phyloP scores from a whole-genome alignment of 2,797 vertebrate genomes.

The Sebastes itinus region DNA sequence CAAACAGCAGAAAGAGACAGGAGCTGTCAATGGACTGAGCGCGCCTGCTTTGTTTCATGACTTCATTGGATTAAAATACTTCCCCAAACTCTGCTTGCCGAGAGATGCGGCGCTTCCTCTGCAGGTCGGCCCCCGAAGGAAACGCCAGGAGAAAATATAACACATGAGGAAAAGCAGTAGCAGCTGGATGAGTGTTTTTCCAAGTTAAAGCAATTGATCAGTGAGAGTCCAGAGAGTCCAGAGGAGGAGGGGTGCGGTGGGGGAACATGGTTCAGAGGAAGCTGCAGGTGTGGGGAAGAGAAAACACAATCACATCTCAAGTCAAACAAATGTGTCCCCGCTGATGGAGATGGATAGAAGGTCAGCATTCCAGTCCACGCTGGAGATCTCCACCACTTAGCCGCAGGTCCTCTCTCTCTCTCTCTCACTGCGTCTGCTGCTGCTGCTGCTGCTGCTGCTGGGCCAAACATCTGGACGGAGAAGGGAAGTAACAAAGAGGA shows the following conservation, averaged over 20 bases:
- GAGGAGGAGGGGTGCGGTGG: conserved; percentile 11
- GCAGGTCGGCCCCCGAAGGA: conserved; percentile 17
- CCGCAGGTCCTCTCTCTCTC: conserved; percentile 40
- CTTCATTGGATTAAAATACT: conserved; percentile 33
- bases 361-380: conserved; percentile 80
- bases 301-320: conserved; percentile 82
- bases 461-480: conserved; percentile 72
- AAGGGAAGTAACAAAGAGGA: conserved; percentile 24
- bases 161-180: conserved; percentile 56
- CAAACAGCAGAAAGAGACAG: conserved; percentile 50
- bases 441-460: conserved; percentile 28
- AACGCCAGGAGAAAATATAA: conserved; percentile 31
- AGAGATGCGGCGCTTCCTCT: conserved; percentile 24
- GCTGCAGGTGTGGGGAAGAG: conserved; percentile 83
- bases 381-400: conserved; percentile 63
- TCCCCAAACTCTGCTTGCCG: conserved; percentile 1
- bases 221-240: conserved; percentile 49
- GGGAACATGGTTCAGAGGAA: conserved; percentile 70
- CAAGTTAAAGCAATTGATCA: conserved; percentile 70
- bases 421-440: conserved; percentile 23
- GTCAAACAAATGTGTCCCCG: conserved; percentile 76
- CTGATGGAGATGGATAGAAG: conserved; percentile 82
- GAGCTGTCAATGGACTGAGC: conserved; percentile 36
- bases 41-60: conserved; percentile 28
- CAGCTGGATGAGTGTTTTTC: conserved; percentile 67